These are phyloP conservation scores for Myrmecophaga tridactyla DNA, from an alignment of 2,113 vertebrate species.

Conservation along the genomic window DNA sequence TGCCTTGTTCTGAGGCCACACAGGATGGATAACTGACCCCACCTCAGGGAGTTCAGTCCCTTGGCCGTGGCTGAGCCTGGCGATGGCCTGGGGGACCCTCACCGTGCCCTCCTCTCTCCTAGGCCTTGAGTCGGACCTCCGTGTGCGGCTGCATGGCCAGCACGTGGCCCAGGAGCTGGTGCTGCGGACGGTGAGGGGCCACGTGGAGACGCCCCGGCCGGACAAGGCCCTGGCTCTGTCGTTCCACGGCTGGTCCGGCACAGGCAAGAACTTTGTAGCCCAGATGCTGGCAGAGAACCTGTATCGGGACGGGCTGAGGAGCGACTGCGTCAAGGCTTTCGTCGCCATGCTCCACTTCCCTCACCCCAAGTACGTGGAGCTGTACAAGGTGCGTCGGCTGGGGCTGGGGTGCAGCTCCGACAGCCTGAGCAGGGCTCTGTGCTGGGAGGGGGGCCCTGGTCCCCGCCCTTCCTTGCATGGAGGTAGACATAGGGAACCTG, in stretches of 20 bases:
- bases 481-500: background rate
- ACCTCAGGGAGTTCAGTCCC: too few species aligned
- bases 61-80: background rate
- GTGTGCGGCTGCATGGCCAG: slow-evolving; percentile 91
- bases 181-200: slow-evolving; percentile 84
- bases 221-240: slow-evolving; percentile 91
- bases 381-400: slow-evolving; percentile 89
- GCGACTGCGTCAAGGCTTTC: slow-evolving; percentile 91
- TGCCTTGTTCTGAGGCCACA: background rate
- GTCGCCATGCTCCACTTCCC: slow-evolving; percentile 94
- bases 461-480: background rate
- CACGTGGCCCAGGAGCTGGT: slow-evolving; percentile 90
- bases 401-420: background rate
- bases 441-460: too few species aligned
- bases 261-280: slow-evolving; percentile 96
- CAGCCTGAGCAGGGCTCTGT: background rate
- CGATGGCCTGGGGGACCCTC: rapidly evolving
- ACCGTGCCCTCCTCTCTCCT: background rate
- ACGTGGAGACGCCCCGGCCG: slow-evolving; percentile 85
- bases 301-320: slow-evolving; percentile 91
- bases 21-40: background rate
- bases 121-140: slow-evolving; percentile 91
- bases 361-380: slow-evolving; percentile 87
- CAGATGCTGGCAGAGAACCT: slow-evolving; percentile 91
- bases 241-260: slow-evolving; percentile 97